A percentile compares a stretch with the other conserved stretches of the same genome.
Conservation (phyloP, 1,140 invertebrate species). For the Galleria mellonella region DNA sequence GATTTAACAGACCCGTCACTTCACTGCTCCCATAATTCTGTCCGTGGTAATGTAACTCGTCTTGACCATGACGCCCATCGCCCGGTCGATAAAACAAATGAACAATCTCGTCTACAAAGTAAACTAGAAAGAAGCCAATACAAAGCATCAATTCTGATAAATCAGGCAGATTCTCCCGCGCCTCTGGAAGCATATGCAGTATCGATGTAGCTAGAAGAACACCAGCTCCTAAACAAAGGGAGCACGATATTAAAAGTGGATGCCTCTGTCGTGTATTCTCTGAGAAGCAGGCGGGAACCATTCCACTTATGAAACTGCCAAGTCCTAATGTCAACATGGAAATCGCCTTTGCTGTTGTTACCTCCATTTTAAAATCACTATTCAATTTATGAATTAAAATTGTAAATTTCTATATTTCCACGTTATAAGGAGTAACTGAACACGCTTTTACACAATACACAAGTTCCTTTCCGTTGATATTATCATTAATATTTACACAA, state of each 20-base stretch:
- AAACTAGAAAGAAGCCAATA: slow-evolving; percentile 86
- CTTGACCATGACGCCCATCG: slow-evolving; percentile 4
- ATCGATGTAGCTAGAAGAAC: slow-evolving; percentile 88
- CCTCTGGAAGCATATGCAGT: slow-evolving; percentile 89
- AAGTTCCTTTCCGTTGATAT: too few species aligned
- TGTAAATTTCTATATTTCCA: too few species aligned
- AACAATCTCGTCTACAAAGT: slow-evolving; percentile 85
- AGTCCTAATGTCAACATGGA: slow-evolving; percentile 81
- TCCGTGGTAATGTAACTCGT: background rate
- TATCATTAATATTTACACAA: too few species aligned
- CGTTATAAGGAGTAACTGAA: too few species aligned
- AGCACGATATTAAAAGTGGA: slow-evolving; percentile 77
- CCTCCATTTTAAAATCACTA: too few species aligned
- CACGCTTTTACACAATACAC: too few species aligned
- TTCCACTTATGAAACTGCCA: slow-evolving; percentile 80
- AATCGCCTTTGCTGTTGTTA: slow-evolving; percentile 78
- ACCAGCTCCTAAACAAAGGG: slow-evolving; percentile 89
- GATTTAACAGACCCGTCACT: slow-evolving; percentile 23
- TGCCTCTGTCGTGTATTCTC: slow-evolving; percentile 71
- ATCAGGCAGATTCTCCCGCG: slow-evolving; percentile 73
- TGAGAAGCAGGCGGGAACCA: slow-evolving; percentile 78
- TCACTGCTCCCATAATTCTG: slow-evolving; percentile 43
- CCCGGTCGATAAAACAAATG: slow-evolving; percentile 75
- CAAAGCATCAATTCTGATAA: slow-evolving; percentile 83
- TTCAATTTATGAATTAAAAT: slow-evolving; percentile 13